A percentile compares a stretch with the other conserved stretches of the same genome.
Conservation (phyloP, 2,888 invertebrate genomes). For the Temnothorax rugatulus region DNA sequence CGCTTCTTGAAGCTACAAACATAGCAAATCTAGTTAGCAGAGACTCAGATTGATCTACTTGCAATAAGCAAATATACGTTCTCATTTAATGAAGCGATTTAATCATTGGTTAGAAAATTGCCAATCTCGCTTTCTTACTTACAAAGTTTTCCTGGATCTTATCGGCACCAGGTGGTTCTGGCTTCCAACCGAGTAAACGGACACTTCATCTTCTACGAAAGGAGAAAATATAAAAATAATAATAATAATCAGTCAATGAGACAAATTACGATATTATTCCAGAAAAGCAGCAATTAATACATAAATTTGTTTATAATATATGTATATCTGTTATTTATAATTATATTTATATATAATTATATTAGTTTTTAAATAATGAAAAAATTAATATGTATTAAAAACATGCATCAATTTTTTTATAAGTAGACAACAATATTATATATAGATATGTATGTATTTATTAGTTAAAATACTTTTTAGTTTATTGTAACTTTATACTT, state of each 20-base stretch:
- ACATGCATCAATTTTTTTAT: neutral
- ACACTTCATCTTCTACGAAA: conserved; percentile 72
- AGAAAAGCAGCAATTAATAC: neutral
- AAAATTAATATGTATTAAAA: neutral
- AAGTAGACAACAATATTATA: too few species aligned
- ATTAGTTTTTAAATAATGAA: neutral
- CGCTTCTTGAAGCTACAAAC: conserved; percentile 78
- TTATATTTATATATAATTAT: neutral
- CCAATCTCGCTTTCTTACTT: conserved; percentile 70
- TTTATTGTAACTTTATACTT: neutral
- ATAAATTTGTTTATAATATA: neutral
- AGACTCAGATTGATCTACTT: neutral
- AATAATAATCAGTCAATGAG: neutral
- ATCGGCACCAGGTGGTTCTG: conserved; percentile 81
- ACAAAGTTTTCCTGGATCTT: conserved; percentile 82
- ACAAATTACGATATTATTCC: neutral
- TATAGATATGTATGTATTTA: neutral
- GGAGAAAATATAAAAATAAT: neutral
- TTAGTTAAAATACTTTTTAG: neutral
- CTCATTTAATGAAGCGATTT: conserved; percentile 32
- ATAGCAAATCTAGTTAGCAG: neutral
- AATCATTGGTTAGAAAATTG: conserved; percentile 31
- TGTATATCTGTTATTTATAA: neutral
- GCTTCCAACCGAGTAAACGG: conserved; percentile 81
- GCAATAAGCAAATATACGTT: neutral